phyloP scores from a whole-genome alignment of 1,140 invertebrate genomes.

The Cotesia vestalis region DNA sequence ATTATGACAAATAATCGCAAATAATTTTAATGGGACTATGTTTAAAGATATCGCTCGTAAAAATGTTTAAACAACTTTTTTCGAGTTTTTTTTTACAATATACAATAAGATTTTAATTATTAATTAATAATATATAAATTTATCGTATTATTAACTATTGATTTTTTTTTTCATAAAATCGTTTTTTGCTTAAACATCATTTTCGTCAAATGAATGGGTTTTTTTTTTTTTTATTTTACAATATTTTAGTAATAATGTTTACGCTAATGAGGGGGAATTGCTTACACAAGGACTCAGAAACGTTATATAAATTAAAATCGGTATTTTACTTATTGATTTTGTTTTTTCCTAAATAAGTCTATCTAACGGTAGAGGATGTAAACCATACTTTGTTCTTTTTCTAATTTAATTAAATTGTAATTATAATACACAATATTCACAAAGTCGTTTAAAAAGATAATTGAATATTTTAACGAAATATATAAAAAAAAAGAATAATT shows the following conservation, averaged over 20 bases:
- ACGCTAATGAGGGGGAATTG: neutral
- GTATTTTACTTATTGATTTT: slow-evolving; percentile 34
- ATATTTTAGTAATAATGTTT: slow-evolving; percentile 10
- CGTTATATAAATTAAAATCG: slow-evolving; percentile 32
- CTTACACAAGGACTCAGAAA: neutral
- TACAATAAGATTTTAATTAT: slow-evolving; percentile 60
- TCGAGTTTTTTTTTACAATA: slow-evolving; percentile 62
- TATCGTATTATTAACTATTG: slow-evolving; percentile 8
- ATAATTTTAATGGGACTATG: slow-evolving; percentile 24
- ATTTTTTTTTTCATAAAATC: slow-evolving; percentile 16
- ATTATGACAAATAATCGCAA: neutral
- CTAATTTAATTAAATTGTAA: slow-evolving; percentile 66
- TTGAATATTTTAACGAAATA: slow-evolving; percentile 37
- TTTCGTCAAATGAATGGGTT: slow-evolving; percentile 7
- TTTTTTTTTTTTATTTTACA: slow-evolving; percentile 39
- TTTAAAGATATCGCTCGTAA: slow-evolving; percentile 17
- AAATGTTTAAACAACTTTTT: slow-evolving; percentile 26
- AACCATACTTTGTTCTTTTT: slow-evolving; percentile 50
- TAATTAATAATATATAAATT: slow-evolving; percentile 53
- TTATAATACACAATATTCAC: slow-evolving; percentile 68
- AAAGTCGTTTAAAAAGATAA: slow-evolving; percentile 60
- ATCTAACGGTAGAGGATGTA: slow-evolving; percentile 56
- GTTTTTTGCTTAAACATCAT: slow-evolving; percentile 25
- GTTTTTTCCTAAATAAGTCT: slow-evolving; percentile 37
- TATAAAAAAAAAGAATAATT: slow-evolving; percentile 18